Conservation (phyloP, 2,888 invertebrate genomes). For the Sisyra terminalis region DNA sequence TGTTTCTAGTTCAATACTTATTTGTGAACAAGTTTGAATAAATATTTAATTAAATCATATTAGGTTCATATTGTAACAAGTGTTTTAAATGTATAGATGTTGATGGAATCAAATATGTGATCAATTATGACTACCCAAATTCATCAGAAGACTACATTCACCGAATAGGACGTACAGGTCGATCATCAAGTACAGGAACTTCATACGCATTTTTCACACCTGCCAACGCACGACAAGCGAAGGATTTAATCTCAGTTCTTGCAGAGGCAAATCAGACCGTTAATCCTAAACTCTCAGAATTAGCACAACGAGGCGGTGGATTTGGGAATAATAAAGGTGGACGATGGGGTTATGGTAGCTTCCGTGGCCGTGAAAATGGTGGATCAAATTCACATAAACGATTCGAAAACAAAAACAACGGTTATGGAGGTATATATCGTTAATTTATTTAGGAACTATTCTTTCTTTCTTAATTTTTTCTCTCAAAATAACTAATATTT, state of each 20-base stretch:
- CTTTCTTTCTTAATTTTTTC: too few species aligned
- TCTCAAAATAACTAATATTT: too few species aligned
- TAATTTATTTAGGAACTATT: too few species aligned
- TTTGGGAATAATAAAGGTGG: constrained; percentile 38
- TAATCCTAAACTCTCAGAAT: constrained; percentile 68
- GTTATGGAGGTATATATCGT: constrained; percentile 4
- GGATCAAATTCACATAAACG: constrained; percentile 19
- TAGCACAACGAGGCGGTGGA: constrained; percentile 47
- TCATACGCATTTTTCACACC: constrained; percentile 93
- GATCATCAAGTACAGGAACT: constrained; percentile 73
- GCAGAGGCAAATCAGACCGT: constrained; percentile 82
- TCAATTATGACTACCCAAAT: constrained; percentile 92
- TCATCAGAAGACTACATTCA: constrained; percentile 93
- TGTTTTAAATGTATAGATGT: constrained; percentile 51
- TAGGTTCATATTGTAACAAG: neutral
- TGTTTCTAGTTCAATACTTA: constrained; percentile 5
- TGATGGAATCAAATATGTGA: constrained; percentile 89
- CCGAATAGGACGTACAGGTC: constrained; percentile 85
- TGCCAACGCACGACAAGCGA: constrained; percentile 72
- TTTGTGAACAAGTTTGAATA: constrained; percentile 2
- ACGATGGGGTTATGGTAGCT: constrained; percentile 33
- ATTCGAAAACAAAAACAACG: constrained; percentile 12
- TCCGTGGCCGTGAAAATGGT: constrained; percentile 22
- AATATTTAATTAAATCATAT: neutral
- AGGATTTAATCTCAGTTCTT: constrained; percentile 74